Percentiles rank a stretch among this genome's conserved stretches.
phyloP scores from a whole-genome alignment of 2,113 vertebrate genomes.

The Orthonyx spaldingii region DNA sequence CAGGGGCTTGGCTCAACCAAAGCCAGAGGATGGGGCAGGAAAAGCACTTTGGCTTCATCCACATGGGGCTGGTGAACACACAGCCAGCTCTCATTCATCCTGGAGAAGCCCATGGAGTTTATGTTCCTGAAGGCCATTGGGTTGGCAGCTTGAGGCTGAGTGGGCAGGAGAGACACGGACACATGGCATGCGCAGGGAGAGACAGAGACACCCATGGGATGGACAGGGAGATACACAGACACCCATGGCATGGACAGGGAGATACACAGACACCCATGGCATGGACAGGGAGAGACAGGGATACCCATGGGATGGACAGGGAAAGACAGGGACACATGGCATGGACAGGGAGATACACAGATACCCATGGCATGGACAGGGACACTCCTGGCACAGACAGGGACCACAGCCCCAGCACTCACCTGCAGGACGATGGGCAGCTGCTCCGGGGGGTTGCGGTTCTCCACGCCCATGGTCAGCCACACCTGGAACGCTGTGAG shows the following conservation, averaged over 20 bases:
- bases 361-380: not conserved
- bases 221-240: not conserved
- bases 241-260: fast-evolving
- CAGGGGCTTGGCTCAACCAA: not conserved
- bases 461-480: conserved; percentile 97
- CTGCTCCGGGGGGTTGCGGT: conserved; percentile 95
- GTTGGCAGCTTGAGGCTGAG: not conserved
- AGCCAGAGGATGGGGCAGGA: not conserved
- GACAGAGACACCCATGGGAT: not conserved
- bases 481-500: conserved; percentile 97
- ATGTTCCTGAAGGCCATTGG: not conserved
- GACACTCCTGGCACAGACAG: not conserved
- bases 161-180: not conserved
- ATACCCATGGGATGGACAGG: not conserved
- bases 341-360: fast-evolving
- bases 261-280: not conserved
- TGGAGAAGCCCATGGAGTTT: not conserved
- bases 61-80: not conserved
- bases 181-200: not conserved
- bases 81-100: not conserved
- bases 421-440: conserved; percentile 97
- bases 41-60: not conserved
- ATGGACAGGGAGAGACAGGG: not conserved
- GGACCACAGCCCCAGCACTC: not conserved
- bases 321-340: no score